Evolutionary conservation across 2,797 vertebrate species (phyloP).

Genomic region (Tolypeutes matacus): DNA sequence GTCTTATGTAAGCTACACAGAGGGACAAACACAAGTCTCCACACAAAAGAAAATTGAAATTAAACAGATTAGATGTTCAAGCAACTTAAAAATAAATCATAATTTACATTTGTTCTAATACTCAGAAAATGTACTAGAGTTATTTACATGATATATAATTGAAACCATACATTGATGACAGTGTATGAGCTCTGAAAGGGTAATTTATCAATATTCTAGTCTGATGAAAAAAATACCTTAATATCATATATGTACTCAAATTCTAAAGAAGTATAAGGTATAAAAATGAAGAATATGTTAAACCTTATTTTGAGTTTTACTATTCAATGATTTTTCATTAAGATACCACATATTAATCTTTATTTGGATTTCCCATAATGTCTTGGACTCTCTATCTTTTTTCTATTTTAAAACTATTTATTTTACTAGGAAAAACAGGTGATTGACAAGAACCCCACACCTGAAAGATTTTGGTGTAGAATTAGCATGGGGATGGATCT

Average conservation of each 20-base stretch:
- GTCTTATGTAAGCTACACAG: too few relatives aligned
- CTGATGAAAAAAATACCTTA: slow-evolving; percentile 68
- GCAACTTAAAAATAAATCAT: slow-evolving; percentile 84
- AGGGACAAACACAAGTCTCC: neutral
- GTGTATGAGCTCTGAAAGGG: slow-evolving; percentile 79
- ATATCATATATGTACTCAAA: slow-evolving; percentile 59
- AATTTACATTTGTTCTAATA: slow-evolving; percentile 81
- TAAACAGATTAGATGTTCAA: slow-evolving; percentile 76
- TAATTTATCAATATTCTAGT: slow-evolving; percentile 81
- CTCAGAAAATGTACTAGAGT: slow-evolving; percentile 83
- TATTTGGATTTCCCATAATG: neutral
- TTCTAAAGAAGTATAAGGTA: too few relatives aligned
- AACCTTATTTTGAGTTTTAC: too few relatives aligned
- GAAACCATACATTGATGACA: slow-evolving; percentile 81
- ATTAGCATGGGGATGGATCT: neutral
- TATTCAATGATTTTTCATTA: too few relatives aligned
- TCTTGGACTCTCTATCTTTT: neutral
- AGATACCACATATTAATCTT: neutral
- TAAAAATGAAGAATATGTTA: too few relatives aligned
- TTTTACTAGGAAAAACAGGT: neutral
- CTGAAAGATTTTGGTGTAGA: neutral
- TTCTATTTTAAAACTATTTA: neutral
- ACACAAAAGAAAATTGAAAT: slow-evolving; percentile 69
- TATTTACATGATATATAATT: slow-evolving; percentile 83
- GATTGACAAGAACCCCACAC: neutral